Evolutionary conservation across 2,888 invertebrate genomes (phyloP).

Genomic region (Thysanoteuthis rhombus): DNA sequence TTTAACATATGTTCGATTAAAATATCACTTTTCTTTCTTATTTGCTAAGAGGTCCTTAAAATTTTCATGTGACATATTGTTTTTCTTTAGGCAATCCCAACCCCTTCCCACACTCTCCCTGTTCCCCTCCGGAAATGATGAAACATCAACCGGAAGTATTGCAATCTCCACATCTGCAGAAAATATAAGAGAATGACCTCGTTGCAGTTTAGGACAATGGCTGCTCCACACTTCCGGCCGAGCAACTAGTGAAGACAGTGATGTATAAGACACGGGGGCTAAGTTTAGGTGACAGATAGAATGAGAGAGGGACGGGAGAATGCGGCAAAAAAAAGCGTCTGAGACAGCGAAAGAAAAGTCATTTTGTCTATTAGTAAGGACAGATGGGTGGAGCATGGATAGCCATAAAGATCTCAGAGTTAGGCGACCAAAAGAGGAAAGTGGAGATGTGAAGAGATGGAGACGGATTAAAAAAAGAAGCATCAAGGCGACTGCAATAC

Average conservation of each 20-base stretch:
- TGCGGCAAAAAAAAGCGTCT: neutral
- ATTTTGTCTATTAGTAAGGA: neutral
- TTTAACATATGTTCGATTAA: neutral
- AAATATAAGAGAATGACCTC: neutral
- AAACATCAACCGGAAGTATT: slow-evolving; percentile 12
- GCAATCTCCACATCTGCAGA: neutral
- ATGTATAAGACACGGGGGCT: neutral
- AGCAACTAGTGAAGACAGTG: neutral
- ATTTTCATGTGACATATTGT: neutral
- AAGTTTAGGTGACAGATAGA: neutral
- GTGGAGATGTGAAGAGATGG: neutral
- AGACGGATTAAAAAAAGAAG: neutral
- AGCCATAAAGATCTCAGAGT: neutral
- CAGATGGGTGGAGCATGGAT: slow-evolving; percentile 12
- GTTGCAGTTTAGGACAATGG: neutral
- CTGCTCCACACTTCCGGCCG: neutral
- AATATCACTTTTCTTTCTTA: neutral
- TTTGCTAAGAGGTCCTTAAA: neutral
- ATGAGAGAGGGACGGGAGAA: neutral
- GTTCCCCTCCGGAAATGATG: neutral
- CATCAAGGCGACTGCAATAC: neutral
- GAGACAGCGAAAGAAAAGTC: neutral
- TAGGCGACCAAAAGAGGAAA: neutral
- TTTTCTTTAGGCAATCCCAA: neutral
- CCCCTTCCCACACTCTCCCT: neutral